These are phyloP conservation scores for Drosophila grimshawi DNA, from an alignment of 1,140 invertebrate genomes.

Conservation along the genomic window DNA sequence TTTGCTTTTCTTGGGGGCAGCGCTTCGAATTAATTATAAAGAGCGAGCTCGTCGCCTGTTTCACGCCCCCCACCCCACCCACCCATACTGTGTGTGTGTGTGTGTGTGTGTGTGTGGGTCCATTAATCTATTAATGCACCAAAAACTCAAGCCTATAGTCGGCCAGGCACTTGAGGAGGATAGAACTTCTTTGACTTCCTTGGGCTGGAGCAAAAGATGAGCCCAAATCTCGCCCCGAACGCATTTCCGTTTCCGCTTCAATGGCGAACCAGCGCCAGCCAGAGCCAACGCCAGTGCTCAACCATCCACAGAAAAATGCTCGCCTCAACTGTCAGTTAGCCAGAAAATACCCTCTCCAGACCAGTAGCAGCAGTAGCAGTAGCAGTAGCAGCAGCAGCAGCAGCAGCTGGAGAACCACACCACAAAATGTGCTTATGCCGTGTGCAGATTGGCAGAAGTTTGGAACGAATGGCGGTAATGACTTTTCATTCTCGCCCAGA, in stretches of 20 bases:
- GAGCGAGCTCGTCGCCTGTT: conserved; percentile 24
- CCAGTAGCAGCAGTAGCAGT: background rate
- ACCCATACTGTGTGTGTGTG: conserved; percentile 26
- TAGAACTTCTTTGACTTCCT: conserved; percentile 22
- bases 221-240: conserved; percentile 46
- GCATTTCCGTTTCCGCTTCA: conserved; percentile 81
- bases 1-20: background rate
- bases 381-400: background rate
- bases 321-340: background rate
- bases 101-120: conserved; percentile 23
- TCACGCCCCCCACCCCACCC: conserved; percentile 27
- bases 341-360: too few relatives aligned
- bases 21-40: conserved; percentile 44
- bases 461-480: conserved; percentile 80
- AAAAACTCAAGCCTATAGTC: background rate
- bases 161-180: conserved; percentile 2
- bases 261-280: conserved; percentile 35
- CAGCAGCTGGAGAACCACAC: too few relatives aligned
- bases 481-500: conserved; percentile 81
- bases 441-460: conserved; percentile 44
- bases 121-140: conserved; percentile 80
- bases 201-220: conserved; percentile 1
- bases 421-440: conserved; percentile 24
- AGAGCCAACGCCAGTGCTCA: conserved; percentile 26
- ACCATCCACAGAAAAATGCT: conserved; percentile 29